Evolutionary conservation across 2,888 invertebrate species (phyloP).

Genomic region (Lacanobia oleracea): DNA sequence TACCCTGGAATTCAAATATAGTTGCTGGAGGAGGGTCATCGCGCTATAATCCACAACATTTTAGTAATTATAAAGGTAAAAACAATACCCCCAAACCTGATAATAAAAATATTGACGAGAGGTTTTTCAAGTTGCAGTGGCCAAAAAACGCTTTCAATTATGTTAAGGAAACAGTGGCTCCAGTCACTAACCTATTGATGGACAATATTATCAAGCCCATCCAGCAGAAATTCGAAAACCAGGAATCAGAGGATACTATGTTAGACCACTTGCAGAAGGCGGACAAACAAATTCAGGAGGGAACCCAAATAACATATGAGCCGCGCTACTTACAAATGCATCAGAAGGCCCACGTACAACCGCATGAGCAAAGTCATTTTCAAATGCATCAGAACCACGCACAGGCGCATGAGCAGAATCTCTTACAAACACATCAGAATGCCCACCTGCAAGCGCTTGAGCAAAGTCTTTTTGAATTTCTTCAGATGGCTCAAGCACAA

Average conservation of each 20-base stretch:
- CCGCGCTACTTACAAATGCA: not conserved
- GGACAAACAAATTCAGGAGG: not conserved
- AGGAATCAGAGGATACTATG: not conserved
- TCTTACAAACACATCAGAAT: too few species aligned
- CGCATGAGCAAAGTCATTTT: too few species aligned
- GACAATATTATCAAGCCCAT: not conserved
- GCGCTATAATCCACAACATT: constrained; percentile 11
- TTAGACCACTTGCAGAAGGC: not conserved
- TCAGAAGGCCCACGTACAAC: too few species aligned
- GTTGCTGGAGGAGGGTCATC: not conserved
- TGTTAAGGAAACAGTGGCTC: not conserved
- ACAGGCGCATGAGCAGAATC: too few species aligned
- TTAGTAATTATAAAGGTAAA: constrained; percentile 15
- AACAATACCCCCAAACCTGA: not conserved
- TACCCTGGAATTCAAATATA: constrained; percentile 17
- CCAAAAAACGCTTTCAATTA: constrained; percentile 2
- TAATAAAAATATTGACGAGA: not conserved
- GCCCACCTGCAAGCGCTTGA: too few species aligned
- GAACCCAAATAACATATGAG: not conserved
- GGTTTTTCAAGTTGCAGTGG: not conserved
- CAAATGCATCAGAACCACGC: too few species aligned
- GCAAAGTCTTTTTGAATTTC: too few species aligned
- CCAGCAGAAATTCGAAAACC: not conserved
- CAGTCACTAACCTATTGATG: not conserved
- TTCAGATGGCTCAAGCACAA: too few species aligned